Conservation (phyloP, 2,888 invertebrate genomes). For the Aphodius sticticus region DNA sequence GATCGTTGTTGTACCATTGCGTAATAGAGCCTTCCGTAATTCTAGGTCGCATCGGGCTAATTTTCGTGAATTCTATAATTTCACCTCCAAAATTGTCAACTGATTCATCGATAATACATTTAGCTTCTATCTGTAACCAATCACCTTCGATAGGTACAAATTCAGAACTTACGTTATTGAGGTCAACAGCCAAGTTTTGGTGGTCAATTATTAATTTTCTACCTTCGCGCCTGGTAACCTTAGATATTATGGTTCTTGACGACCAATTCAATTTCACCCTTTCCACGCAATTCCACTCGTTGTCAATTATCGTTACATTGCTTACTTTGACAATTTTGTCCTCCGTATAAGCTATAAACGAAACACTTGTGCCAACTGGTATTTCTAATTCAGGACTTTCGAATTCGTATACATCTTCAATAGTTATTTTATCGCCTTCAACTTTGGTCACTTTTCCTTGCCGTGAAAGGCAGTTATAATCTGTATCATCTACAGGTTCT, state of each 20-base stretch:
- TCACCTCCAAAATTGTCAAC: constrained; percentile 63
- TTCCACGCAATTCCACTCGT: constrained; percentile 56
- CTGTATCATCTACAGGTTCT: constrained; percentile 29
- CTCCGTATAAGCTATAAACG: constrained; percentile 50
- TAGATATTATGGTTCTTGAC: constrained; percentile 55
- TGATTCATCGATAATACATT: constrained; percentile 68
- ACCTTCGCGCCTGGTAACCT: constrained; percentile 57
- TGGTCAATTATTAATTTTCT: constrained; percentile 62
- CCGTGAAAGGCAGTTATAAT: constrained; percentile 48
- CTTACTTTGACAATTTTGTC: constrained; percentile 58
- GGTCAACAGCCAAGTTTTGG: constrained; percentile 65
- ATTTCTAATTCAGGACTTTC: constrained; percentile 53
- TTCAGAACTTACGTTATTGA: constrained; percentile 69
- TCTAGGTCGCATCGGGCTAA: constrained; percentile 69
- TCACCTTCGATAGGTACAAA: constrained; percentile 77
- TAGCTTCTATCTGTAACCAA: constrained; percentile 70
- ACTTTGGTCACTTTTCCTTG: constrained; percentile 69
- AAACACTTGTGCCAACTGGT: constrained; percentile 66
- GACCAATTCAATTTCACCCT: constrained; percentile 52
- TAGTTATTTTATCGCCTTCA: constrained; percentile 62
- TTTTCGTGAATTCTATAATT: constrained; percentile 68
- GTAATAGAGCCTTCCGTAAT: constrained; percentile 63
- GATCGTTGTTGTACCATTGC: constrained; percentile 54
- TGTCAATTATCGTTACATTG: constrained; percentile 51
- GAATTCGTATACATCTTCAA: constrained; percentile 69